phyloP scores from a whole-genome alignment of 2,113 vertebrate species.

The Rhinopomastus cyanomelas region DNA sequence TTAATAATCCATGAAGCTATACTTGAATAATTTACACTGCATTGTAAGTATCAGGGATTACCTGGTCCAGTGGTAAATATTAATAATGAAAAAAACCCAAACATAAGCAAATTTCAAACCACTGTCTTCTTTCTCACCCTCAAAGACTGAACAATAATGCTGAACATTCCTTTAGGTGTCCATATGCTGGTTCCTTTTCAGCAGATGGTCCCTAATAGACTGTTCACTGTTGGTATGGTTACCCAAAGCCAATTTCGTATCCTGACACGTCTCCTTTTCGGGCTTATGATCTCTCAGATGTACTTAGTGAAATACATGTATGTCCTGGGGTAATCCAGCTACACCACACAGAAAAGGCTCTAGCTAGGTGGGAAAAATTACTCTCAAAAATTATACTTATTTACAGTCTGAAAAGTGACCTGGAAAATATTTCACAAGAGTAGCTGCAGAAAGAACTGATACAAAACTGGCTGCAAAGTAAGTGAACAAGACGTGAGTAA shows the following conservation, averaged over 20 bases:
- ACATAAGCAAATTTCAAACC: background rate
- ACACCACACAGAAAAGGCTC: background rate
- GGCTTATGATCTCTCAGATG: background rate
- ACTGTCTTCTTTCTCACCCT: background rate
- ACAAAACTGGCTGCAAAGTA: too few relatives aligned
- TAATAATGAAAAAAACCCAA: background rate
- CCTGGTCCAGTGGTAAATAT: background rate
- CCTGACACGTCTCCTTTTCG: background rate
- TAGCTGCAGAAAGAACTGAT: background rate
- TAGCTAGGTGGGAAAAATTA: background rate
- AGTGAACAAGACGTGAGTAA: too few relatives aligned
- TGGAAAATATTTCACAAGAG: background rate
- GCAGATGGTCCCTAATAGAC: constrained; percentile 55
- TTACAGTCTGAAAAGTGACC: background rate
- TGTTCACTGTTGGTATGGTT: constrained; percentile 49
- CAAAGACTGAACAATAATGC: background rate
- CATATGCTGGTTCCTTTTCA: constrained; percentile 55
- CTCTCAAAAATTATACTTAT: background rate
- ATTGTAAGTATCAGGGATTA: background rate
- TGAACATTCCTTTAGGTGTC: constrained; percentile 20
- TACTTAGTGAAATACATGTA: background rate
- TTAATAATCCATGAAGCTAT: constrained; percentile 10
- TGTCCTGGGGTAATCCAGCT: background rate
- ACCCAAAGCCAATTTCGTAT: constrained; percentile 26
- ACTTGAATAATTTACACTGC: constrained; percentile 25